phyloP scores from a whole-genome alignment of 1,140 invertebrate species.

The Sesamia nonagrioides region DNA sequence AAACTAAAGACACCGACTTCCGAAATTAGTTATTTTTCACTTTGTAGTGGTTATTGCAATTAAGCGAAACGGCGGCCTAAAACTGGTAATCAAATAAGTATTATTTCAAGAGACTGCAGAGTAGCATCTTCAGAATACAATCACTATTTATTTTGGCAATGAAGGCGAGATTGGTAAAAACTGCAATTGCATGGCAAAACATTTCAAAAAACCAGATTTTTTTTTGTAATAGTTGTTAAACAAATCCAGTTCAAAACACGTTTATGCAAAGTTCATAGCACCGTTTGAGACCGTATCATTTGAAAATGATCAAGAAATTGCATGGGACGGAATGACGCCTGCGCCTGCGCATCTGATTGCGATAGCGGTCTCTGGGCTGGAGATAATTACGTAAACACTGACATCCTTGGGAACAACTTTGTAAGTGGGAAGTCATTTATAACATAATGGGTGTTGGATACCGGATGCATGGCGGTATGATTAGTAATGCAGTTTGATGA shows the following conservation, averaged over 20 bases:
- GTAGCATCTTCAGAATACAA: not conserved
- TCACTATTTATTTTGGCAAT: not conserved
- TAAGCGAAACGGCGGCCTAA: too few species aligned
- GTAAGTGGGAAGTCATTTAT: not conserved
- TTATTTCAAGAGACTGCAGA: not conserved
- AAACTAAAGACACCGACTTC: too few species aligned
- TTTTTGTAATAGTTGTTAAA: slow-evolving; percentile 10
- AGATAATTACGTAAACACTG: slow-evolving; percentile 6
- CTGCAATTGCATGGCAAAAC: not conserved
- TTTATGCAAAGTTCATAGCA: slow-evolving; percentile 10
- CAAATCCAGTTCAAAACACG: slow-evolving; percentile 7
- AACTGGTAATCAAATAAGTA: too few species aligned
- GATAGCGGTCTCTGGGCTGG: not conserved
- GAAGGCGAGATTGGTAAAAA: not conserved
- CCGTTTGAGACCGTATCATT: slow-evolving; percentile 24
- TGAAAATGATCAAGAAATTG: slow-evolving; percentile 21
- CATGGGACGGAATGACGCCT: not conserved
- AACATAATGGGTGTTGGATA: not conserved
- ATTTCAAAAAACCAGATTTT: slow-evolving; percentile 1
- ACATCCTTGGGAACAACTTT: not conserved
- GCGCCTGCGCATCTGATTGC: not conserved
- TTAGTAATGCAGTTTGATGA: not conserved
- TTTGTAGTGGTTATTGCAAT: too few species aligned
- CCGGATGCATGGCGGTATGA: not conserved
- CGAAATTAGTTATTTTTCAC: too few species aligned